Percentiles rank a stretch among this genome's conserved stretches.
These are phyloP conservation scores for Nycteola revayana DNA, from an alignment of 2,888 invertebrate species.

Conservation along the genomic window DNA sequence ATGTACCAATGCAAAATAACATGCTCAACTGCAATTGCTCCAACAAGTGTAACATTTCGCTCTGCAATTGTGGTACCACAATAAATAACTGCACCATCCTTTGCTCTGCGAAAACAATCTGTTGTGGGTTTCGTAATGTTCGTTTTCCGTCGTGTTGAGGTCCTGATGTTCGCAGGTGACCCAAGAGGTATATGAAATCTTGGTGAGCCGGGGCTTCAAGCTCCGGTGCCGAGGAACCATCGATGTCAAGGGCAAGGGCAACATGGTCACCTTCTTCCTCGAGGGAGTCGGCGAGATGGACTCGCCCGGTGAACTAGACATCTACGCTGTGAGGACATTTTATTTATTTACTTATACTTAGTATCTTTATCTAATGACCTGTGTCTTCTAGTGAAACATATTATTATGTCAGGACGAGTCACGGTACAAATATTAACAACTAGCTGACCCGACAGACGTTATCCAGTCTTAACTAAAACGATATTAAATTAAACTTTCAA, in stretches of 20 bases:
- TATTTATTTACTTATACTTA: background rate
- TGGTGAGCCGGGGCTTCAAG: conserved; percentile 88
- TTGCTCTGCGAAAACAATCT: background rate
- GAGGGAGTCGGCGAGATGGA: conserved; percentile 69
- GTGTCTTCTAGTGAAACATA: too few species aligned
- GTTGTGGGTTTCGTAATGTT: background rate
- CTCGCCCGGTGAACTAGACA: conserved; percentile 34
- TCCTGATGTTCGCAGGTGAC: conserved; percentile 86
- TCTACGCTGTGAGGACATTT: conserved; percentile 48
- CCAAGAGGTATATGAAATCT: conserved; percentile 92
- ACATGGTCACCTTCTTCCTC: conserved; percentile 95
- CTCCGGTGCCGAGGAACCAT: conserved; percentile 93
- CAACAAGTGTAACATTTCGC: conserved; percentile 14
- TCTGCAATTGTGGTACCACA: conserved; percentile 58
- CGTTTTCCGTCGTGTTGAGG: conserved; percentile 1
- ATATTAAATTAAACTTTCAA: too few species aligned
- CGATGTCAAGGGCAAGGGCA: conserved; percentile 96
- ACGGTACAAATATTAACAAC: too few species aligned
- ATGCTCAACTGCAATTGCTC: too few species aligned
- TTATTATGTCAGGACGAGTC: too few species aligned
- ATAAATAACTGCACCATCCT: conserved; percentile 17
- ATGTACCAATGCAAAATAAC: too few species aligned
- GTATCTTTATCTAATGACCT: too few species aligned
- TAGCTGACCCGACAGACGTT: too few species aligned
- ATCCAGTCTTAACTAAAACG: too few species aligned